These are phyloP conservation scores for Pogona vitticeps DNA, from an alignment of 2,113 vertebrate genomes.

Conservation along the genomic window DNA sequence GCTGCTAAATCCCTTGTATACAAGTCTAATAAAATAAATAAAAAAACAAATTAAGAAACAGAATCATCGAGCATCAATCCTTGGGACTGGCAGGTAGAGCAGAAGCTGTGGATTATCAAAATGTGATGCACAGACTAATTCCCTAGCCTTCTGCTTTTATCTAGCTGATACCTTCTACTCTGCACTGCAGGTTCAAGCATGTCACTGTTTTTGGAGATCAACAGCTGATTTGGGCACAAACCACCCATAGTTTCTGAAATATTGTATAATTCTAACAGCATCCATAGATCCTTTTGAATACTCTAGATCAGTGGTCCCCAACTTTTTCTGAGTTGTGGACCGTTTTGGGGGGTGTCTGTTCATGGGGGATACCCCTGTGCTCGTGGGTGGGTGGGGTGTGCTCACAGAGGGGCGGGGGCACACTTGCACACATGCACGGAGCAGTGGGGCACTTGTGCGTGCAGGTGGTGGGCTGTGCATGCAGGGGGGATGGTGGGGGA, in stretches of 20 bases:
- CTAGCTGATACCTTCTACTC: background rate
- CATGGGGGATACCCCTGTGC: too few relatives aligned
- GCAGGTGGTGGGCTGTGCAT: too few relatives aligned
- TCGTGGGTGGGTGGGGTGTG: too few relatives aligned
- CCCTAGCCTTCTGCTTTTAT: background rate
- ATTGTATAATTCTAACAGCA: background rate
- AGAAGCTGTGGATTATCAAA: background rate
- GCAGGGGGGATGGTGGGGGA: too few relatives aligned
- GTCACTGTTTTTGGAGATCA: background rate
- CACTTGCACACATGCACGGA: too few relatives aligned
- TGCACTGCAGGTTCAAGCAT: background rate
- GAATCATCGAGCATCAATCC: background rate
- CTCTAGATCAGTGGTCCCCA: too few relatives aligned
- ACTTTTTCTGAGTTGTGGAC: too few relatives aligned
- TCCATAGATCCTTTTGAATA: constrained; percentile 55
- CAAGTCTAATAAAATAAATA: too few relatives aligned
- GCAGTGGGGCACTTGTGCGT: too few relatives aligned
- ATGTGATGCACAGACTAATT: background rate
- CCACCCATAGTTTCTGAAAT: background rate
- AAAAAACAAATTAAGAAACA: too few relatives aligned
- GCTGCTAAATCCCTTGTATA: background rate
- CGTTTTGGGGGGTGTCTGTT: too few relatives aligned
- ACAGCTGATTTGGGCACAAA: background rate
- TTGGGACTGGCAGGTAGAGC: background rate
- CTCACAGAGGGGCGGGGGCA: too few relatives aligned